Evolutionary conservation across 2,888 invertebrate species (phyloP).

Genomic region (Chalcosyrphus nemorum): DNA sequence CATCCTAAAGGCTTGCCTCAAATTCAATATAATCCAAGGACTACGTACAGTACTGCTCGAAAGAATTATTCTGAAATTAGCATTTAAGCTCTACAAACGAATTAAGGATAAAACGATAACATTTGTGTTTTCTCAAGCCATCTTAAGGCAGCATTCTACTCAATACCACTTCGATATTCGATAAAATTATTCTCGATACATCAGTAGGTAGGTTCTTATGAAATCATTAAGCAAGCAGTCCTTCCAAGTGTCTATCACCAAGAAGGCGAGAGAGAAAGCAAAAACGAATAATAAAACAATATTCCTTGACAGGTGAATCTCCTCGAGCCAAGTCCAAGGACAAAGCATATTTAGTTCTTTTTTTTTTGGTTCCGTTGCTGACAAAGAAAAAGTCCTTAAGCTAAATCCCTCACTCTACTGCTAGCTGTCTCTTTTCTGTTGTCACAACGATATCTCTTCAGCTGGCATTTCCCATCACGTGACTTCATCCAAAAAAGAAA

Average conservation of each 20-base stretch:
- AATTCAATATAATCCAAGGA: too few species aligned
- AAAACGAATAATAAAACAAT: too few species aligned
- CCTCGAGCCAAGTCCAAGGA: not conserved
- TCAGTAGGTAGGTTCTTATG: not conserved
- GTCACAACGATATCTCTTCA: slow-evolving; percentile 8
- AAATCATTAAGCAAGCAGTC: not conserved
- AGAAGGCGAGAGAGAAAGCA: not conserved
- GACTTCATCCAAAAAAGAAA: not conserved
- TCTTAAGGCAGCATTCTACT: too few species aligned
- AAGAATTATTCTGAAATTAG: too few species aligned
- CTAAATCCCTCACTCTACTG: not conserved
- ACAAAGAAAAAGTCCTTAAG: slow-evolving; percentile 5
- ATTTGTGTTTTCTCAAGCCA: not conserved
- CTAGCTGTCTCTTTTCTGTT: not conserved
- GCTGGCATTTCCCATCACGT: slow-evolving; percentile 19
- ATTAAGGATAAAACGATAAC: too few species aligned
- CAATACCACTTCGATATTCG: not conserved
- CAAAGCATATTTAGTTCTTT: too few species aligned
- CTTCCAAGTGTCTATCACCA: not conserved
- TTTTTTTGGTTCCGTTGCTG: too few species aligned
- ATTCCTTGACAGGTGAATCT: not conserved
- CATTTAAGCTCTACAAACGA: too few species aligned
- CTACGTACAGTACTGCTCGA: too few species aligned
- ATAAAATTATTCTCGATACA: not conserved
- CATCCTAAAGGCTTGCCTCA: too few species aligned